Evolutionary conservation across 2,797 vertebrate species (phyloP).

Genomic region (Chromobotia macracanthus): DNA sequence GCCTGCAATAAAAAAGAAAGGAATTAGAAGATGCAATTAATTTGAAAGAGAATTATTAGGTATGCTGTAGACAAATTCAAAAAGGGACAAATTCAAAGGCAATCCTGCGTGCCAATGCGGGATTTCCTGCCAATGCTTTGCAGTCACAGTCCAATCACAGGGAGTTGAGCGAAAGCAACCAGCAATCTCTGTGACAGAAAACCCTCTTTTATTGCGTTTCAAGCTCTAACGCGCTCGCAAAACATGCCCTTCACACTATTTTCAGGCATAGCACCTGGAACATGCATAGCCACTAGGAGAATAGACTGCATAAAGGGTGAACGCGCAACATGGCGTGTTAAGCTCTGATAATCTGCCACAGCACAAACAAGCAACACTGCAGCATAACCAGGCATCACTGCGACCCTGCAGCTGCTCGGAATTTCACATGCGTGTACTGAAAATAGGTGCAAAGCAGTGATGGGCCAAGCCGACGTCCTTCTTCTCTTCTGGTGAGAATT

Average conservation of each 20-base stretch:
- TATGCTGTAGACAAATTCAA: slow-evolving; percentile 42
- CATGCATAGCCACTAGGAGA: slow-evolving; percentile 69
- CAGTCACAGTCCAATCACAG: slow-evolving; percentile 45
- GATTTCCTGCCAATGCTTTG: slow-evolving; percentile 47
- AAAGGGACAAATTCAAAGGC: slow-evolving; percentile 47
- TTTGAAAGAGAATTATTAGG: slow-evolving; percentile 46
- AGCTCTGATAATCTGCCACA: slow-evolving; percentile 81
- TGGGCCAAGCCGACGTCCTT: slow-evolving; percentile 44
- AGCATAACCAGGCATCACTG: slow-evolving; percentile 75
- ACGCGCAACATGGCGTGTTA: slow-evolving; percentile 78
- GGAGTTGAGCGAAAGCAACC: slow-evolving; percentile 38
- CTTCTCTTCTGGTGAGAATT: slow-evolving; percentile 37
- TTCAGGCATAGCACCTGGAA: slow-evolving; percentile 57
- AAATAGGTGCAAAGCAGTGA: background rate
- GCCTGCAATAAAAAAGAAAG: slow-evolving; percentile 10
- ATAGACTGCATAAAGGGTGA: slow-evolving; percentile 70
- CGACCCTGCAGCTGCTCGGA: slow-evolving; percentile 74
- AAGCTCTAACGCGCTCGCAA: slow-evolving; percentile 45
- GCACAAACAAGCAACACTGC: slow-evolving; percentile 79
- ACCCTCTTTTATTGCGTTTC: slow-evolving; percentile 47
- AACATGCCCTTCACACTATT: slow-evolving; percentile 63
- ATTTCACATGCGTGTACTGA: slow-evolving; percentile 64
- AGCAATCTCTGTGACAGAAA: slow-evolving; percentile 35
- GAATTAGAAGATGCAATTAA: slow-evolving; percentile 45
- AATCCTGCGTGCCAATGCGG: slow-evolving; percentile 39